Conservation (phyloP, 2,113 vertebrate species). For the Pelmatolapia mariae region DNA sequence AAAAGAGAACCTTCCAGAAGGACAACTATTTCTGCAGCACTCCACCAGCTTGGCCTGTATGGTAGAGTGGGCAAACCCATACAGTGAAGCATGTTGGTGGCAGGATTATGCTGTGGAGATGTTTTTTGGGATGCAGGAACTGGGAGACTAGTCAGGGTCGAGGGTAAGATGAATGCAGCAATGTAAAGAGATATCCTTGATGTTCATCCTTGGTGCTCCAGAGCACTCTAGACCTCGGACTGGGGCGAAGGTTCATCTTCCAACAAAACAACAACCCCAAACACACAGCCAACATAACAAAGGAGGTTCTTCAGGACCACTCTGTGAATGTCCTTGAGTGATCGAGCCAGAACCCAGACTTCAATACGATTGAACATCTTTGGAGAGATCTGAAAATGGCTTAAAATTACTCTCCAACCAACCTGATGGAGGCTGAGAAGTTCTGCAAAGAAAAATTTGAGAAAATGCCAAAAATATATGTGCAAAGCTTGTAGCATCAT, state of each 20-base stretch:
- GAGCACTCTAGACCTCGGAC: neutral
- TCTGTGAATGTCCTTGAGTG: neutral
- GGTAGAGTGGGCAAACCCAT: neutral
- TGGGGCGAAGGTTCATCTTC: neutral
- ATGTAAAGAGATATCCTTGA: neutral
- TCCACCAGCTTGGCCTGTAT: neutral
- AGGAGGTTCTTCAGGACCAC: neutral
- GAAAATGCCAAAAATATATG: neutral
- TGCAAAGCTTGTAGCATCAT: neutral
- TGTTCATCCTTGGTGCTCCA: neutral
- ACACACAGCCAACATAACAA: neutral
- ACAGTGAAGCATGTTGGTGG: neutral
- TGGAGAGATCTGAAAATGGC: neutral
- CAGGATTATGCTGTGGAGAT: neutral
- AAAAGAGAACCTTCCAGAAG: neutral
- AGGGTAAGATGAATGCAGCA: neutral
- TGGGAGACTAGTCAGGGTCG: neutral
- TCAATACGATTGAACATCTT: neutral
- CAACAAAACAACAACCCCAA: neutral
- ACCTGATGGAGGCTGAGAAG: neutral
- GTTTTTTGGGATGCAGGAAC: neutral
- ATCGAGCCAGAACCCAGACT: neutral
- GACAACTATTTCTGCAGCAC: neutral
- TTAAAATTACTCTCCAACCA: neutral
- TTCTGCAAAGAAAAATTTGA: neutral